These are phyloP conservation scores for Chionomys nivalis DNA, from an alignment of 2,113 vertebrate species.

Conservation along the genomic window DNA sequence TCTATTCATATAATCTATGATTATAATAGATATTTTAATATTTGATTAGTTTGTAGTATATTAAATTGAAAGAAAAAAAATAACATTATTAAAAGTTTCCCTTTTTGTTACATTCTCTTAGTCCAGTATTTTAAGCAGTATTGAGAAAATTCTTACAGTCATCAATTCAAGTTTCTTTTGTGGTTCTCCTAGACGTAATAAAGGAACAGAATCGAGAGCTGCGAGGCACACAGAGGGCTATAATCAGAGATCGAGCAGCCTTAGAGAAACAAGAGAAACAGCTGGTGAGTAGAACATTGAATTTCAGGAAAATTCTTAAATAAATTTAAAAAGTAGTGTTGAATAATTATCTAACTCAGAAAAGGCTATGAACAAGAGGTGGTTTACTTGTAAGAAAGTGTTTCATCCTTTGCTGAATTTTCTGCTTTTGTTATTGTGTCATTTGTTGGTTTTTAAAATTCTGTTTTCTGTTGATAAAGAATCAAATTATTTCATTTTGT, in stretches of 20 bases:
- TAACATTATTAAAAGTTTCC: slow-evolving; percentile 17
- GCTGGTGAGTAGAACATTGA: slow-evolving; percentile 90
- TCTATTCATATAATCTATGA: slow-evolving; percentile 39
- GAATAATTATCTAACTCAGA: slow-evolving; percentile 64
- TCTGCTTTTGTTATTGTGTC: slow-evolving; percentile 56
- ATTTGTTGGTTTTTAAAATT: slow-evolving; percentile 37
- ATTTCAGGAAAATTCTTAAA: slow-evolving; percentile 73
- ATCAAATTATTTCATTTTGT: slow-evolving; percentile 52
- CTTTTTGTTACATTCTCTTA: background rate
- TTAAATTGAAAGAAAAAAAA: slow-evolving; percentile 22
- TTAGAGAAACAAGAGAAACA: slow-evolving; percentile 98
- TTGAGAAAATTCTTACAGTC: slow-evolving; percentile 58
- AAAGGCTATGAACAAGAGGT: slow-evolving; percentile 51
- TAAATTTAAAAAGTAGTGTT: slow-evolving; percentile 22
- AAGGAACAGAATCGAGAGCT: slow-evolving; percentile 97
- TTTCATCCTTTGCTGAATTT: slow-evolving; percentile 12
- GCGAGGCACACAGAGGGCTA: slow-evolving; percentile 97
- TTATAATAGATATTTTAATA: slow-evolving; percentile 25
- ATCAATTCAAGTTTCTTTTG: slow-evolving; percentile 78
- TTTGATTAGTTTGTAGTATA: slow-evolving; percentile 12
- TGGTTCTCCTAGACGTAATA: slow-evolving; percentile 91
- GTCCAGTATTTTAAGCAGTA: slow-evolving; percentile 23
- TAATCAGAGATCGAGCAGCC: slow-evolving; percentile 94
- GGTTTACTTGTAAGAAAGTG: slow-evolving; percentile 57
- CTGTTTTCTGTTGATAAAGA: slow-evolving; percentile 47